Evolutionary conservation across 1,140 invertebrate species (phyloP), one percentile per base, ranked within the genome.

Genomic region (Microplitis mediator): DNA sequence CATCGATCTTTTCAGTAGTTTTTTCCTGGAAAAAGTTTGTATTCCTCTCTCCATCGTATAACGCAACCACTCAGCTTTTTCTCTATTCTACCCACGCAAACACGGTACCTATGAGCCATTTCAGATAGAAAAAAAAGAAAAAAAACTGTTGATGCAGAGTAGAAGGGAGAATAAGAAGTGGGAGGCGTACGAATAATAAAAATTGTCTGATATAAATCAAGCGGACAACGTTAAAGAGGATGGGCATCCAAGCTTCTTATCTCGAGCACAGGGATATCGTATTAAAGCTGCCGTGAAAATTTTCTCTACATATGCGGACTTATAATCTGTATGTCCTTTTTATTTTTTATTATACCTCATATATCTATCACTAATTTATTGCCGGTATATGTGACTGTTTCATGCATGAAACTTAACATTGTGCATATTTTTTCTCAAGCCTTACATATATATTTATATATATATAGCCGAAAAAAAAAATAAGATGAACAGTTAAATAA

Each of bases 201-300:
- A 87, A 87, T 87, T 82, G 80, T 71, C 78, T 77, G 73, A 78
- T 83, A 82, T 87, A 87, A 87, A 71, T 86, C 85, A 87, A 78
- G 76, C 80, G 81, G 79, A 80, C 80, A 81, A 79, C 70, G 75
- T 67, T 77, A 74, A 74, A 65, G 80, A 78, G 82, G 81, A 77
- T 81, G 83, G 79, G 80, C 72, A 69, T 67, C 69, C 58, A 73
- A 64, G 85, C 82, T 87, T 84, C 86, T 87, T 87, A 86, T 87
- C 86, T 87, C 76, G 65, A 70, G 56, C 34, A 61, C 60, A 79
- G 79, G 84, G 83, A 80, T 84, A 83, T 84, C 81, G 39, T 45
- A 84, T 84, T 85, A 84, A 80, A 81, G 80, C 80, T 83, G 79
- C 79, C 79, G 78, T 79, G 80, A 84, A 83, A 83, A 86, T 87